Evolutionary conservation across 2,113 vertebrate genomes (phyloP).

Genomic region (Gallinago undulata): DNA sequence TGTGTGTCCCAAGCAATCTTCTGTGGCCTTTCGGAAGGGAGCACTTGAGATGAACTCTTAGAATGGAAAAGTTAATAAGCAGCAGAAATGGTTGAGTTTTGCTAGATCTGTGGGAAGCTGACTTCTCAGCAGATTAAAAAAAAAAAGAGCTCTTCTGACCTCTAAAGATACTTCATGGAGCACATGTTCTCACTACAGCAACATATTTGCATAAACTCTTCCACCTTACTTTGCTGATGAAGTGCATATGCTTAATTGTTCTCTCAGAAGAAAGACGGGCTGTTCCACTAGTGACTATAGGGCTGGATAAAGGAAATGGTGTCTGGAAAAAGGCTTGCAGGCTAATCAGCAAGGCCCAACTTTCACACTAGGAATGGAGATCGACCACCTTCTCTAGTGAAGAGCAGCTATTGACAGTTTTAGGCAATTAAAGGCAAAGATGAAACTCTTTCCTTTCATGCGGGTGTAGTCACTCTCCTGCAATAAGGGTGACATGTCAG

Average conservation of each 20-base stretch:
- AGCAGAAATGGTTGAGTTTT: background rate
- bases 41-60: background rate
- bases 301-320: background rate
- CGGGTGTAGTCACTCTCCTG: background rate
- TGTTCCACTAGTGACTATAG: background rate
- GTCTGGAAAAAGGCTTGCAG: background rate
- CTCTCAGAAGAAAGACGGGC: background rate
- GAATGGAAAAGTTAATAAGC: background rate
- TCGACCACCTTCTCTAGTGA: background rate
- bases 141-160: background rate
- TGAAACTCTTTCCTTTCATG: background rate
- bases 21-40: background rate
- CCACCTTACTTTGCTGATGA: background rate
- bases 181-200: background rate
- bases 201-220: background rate
- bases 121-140: background rate
- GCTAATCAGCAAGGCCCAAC: background rate
- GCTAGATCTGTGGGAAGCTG: background rate
- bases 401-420: background rate
- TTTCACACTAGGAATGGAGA: background rate
- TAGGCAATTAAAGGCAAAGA: background rate
- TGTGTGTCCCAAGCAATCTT: background rate
- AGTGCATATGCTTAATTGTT: background rate
- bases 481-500: background rate
- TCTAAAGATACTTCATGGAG: background rate